phyloP scores from a whole-genome alignment of 2,113 vertebrate genomes.

The Tricholaema leucomelas region DNA sequence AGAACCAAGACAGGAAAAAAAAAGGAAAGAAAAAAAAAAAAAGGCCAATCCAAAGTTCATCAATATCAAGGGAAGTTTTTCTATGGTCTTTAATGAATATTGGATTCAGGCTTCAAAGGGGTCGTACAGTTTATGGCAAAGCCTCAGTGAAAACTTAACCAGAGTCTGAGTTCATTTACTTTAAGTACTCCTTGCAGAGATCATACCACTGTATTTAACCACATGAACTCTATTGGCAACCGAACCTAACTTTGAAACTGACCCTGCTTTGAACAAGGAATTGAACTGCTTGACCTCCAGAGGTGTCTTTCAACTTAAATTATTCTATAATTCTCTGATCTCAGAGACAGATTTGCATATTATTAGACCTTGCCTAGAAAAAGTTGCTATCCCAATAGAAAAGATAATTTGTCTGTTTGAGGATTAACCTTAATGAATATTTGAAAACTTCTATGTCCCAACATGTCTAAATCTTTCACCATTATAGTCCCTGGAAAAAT shows the following conservation, averaged over 20 bases:
- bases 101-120: not conserved
- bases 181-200: slow-evolving; percentile 40
- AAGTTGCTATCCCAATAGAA: not conserved
- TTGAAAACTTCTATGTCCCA: not conserved
- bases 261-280: not conserved
- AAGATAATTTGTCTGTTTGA: not conserved
- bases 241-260: slow-evolving; percentile 3
- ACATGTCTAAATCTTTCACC: not conserved
- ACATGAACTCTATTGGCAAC: not conserved
- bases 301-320: not conserved
- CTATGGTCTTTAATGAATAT: not conserved
- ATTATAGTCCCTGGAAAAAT: not conserved
- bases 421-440: not conserved
- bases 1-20: not conserved
- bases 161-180: slow-evolving; percentile 52
- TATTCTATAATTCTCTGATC: not conserved
- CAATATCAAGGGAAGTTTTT: not conserved
- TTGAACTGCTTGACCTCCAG: slow-evolving; percentile 23
- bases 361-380: not conserved
- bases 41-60: not conserved
- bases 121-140: slow-evolving; percentile 22
- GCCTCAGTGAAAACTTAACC: slow-evolving; percentile 34
- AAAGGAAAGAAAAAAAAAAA: not conserved
- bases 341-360: not conserved
- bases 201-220: slow-evolving; percentile 19